Evolutionary conservation across 2,113 vertebrate species (phyloP), one percentile per base, ranked within the genome.

Genomic region (Notothenia rossii): DNA sequence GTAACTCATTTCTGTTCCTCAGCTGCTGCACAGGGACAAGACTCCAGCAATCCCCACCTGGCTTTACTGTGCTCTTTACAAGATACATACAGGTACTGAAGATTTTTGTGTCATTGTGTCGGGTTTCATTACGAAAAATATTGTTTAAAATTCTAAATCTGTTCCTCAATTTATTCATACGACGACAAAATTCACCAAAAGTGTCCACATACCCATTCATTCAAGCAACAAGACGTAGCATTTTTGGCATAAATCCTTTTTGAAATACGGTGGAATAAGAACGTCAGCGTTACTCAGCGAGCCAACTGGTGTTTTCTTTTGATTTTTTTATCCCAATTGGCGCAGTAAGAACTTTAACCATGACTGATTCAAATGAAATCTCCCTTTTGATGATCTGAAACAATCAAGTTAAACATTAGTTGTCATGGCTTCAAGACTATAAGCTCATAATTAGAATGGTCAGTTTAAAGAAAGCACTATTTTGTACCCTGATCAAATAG

Each of bases 1-100:
- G 51, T 88, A 64, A 80, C 61, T 92, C 58, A 92, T 91, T 69
- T 55, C 89, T 86, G 29, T 93, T 91, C 93, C 93, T 53, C 93
- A 90, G 92, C 93, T 77, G 93, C 92, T 73, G 73, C 89, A 61
- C 91, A 92, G 80, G 94, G 87, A 89, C 95, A 92, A 75, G 88
- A 93, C 75, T 95, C 95, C 10, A 89, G 91, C 79, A 70, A 72
- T 60, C 93, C 94, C 77, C 95, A 94, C 88, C 89, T 89, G 81
- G 64, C 94, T 65, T 90, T 94, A 84, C 89, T 94, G 88, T 84
- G 91, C 81, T 83, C 88, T 81, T 75, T 89, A 13, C 86, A 86
- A 67, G 85, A 91, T 17, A 81, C 70, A 79, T 92, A 83, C 91
- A 94, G 95, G 94, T 95, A 92, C 36, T 66, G 29, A 65, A 15